Evolutionary conservation across 2,888 invertebrate species (phyloP), one percentile per base, ranked within the genome.

Genomic region (Labia minor): DNA sequence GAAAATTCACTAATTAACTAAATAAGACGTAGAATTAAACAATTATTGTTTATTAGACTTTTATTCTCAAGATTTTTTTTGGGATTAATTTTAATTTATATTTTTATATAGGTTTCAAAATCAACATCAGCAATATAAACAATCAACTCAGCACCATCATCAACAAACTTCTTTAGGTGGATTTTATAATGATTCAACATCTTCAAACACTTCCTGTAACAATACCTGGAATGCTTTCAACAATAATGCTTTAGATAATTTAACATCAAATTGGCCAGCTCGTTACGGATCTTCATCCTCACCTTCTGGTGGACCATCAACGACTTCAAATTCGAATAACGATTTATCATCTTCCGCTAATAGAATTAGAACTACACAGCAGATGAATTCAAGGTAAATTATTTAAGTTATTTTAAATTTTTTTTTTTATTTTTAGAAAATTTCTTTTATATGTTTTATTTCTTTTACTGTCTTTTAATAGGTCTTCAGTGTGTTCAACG

Each of bases 121-220:
- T 75, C 76, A 18, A 68, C 69, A 69, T 70, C 72, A 64, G 61
- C 65, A 69, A 70, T 20, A 65, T 70, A 20, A 67, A 67, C n/a
- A 69, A 67, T 61, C 63, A 67, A 65, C 67, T 33, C 68, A 68
- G 61, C 49, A 65, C 10, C 67, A 67, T 0, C 62, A 65, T 16
- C 65, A 65, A 19, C 65, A 66, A 16, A 4, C 4, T 3, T 49
- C 49, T 16, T 16, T 49, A 49, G n/a, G 49, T 16, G 49, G 49
- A 11, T 16, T 49, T 49, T 49, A 49, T 16, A 49, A 49, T 49
- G 49, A 49, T 49, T n/a, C 14, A 2, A 8, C 49, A 3, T 49
- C 49, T 3, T 8, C 49, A 4, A 14, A 14, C 14, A n/a, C 49
- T 16, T 49, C 49, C 3, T 49, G 49, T 16, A 49, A 49, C 16